These are phyloP conservation scores for Danio choprae DNA, from an alignment of 2,797 vertebrate species.

Conservation along the genomic window DNA sequence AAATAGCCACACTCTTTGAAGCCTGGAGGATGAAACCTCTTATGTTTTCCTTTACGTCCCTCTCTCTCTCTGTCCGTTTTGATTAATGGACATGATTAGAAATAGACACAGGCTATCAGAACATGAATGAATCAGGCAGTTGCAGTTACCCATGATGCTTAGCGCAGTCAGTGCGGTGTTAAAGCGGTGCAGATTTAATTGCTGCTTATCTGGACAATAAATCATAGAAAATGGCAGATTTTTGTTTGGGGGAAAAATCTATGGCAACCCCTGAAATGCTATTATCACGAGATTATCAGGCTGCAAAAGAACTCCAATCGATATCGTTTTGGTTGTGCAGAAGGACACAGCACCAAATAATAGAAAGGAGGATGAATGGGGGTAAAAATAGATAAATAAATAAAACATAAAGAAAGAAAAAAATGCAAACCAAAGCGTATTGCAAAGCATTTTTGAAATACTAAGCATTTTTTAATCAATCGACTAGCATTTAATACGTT, in stretches of 20 bases:
- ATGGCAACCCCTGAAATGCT: constrained; percentile 70
- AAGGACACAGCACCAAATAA: not conserved
- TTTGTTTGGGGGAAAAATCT: constrained; percentile 77
- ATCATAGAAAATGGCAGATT: constrained; percentile 77
- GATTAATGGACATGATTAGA: constrained; percentile 49
- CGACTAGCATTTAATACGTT: not conserved
- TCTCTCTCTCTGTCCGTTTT: constrained; percentile 8
- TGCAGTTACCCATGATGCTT: constrained; percentile 24
- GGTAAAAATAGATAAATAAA: not conserved
- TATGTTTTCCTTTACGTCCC: not conserved
- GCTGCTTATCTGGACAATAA: constrained; percentile 70
- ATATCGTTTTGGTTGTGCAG: constrained; percentile 72
- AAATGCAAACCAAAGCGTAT: not conserved
- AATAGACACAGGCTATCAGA: constrained; percentile 39
- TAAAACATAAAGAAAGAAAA: not conserved
- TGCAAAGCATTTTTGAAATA: not conserved
- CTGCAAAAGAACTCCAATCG: constrained; percentile 74
- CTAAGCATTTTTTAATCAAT: not conserved
- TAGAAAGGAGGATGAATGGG: constrained; percentile 7
- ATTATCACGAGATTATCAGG: constrained; percentile 80
- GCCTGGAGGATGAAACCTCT: constrained; percentile 5
- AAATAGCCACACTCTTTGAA: constrained; percentile 37
- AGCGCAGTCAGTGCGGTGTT: not conserved
- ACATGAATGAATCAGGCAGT: constrained; percentile 27
- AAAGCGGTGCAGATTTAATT: constrained; percentile 67